Evolutionary conservation across 2,888 invertebrate species (phyloP).

Genomic region (Eremobia ochroleuca): DNA sequence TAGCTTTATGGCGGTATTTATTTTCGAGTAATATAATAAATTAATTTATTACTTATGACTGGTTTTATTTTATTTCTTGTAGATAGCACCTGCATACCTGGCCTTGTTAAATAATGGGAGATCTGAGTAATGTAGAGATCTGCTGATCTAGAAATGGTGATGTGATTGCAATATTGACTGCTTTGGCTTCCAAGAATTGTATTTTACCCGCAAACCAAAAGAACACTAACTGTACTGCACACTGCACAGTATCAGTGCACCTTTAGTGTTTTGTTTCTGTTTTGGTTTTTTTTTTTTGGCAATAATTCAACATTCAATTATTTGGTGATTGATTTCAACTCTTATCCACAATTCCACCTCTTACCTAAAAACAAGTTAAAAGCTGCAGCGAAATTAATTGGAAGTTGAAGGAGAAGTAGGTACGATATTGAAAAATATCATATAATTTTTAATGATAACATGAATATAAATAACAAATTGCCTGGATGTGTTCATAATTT

Average conservation of each 20-base stretch:
- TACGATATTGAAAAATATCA: not conserved
- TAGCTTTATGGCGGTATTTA: conserved; percentile 90
- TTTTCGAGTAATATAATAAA: conserved; percentile 88
- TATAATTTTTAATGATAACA: not conserved
- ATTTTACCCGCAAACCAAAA: conserved; percentile 23
- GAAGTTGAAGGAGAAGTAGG: no score
- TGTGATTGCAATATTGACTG: not conserved
- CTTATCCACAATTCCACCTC: not conserved
- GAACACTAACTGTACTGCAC: not conserved
- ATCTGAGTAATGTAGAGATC: conserved; percentile 13
- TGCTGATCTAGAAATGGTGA: conserved; percentile 11
- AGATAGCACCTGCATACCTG: conserved; percentile 21
- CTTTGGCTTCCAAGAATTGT: conserved; percentile 2
- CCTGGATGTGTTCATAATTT: not conserved
- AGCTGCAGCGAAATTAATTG: not conserved
- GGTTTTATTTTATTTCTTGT: conserved; percentile 74
- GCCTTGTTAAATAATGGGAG: conserved; percentile 9
- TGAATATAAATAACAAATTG: not conserved
- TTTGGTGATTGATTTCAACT: not conserved
- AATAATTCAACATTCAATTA: not conserved
- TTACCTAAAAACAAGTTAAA: not conserved
- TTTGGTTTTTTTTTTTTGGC: no score
- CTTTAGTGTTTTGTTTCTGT: not conserved
- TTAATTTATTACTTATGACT: conserved; percentile 86
- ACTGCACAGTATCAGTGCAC: not conserved